These are phyloP conservation scores for Tribolium castaneum DNA, from an alignment of 1,140 invertebrate genomes.

Conservation along the genomic window DNA sequence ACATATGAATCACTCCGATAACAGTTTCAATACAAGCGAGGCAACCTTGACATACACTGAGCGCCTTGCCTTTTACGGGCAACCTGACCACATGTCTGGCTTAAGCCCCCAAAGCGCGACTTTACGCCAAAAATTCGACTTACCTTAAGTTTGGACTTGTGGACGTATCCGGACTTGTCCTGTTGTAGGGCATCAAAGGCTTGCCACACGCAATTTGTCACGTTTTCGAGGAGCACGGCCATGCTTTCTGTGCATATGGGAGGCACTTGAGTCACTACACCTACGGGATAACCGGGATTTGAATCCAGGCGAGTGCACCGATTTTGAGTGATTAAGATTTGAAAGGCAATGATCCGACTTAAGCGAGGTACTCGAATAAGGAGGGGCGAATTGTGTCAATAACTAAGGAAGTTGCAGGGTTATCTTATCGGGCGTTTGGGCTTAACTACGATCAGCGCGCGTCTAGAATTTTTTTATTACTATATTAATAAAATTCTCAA, in stretches of 20 bases:
- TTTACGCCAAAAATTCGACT: slow-evolving; percentile 35
- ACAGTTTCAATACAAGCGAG: not conserved
- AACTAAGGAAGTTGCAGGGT: not conserved
- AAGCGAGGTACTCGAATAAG: not conserved
- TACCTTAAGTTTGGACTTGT: slow-evolving; percentile 83
- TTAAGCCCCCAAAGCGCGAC: not conserved
- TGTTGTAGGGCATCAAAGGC: slow-evolving; percentile 77
- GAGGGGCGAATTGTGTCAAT: not conserved
- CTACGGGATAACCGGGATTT: not conserved
- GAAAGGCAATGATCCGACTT: not conserved
- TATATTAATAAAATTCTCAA: not conserved
- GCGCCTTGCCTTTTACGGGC: not conserved
- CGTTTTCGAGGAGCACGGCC: slow-evolving; percentile 76
- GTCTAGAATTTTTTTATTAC: not conserved
- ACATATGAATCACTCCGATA: slow-evolving; percentile 23
- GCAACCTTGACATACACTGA: slow-evolving; percentile 25
- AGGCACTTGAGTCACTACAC: not conserved
- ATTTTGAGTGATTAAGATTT: not conserved
- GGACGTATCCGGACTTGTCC: slow-evolving; percentile 70
- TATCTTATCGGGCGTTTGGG: not conserved
- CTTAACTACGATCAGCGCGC: not conserved
- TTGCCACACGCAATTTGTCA: slow-evolving; percentile 80
- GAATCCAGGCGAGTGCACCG: not conserved
- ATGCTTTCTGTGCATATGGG: slow-evolving; percentile 62
- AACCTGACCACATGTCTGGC: slow-evolving; percentile 25